phyloP scores from a whole-genome alignment of 2,888 invertebrate genomes.

The Spatulosminthurus flaviceps region DNA sequence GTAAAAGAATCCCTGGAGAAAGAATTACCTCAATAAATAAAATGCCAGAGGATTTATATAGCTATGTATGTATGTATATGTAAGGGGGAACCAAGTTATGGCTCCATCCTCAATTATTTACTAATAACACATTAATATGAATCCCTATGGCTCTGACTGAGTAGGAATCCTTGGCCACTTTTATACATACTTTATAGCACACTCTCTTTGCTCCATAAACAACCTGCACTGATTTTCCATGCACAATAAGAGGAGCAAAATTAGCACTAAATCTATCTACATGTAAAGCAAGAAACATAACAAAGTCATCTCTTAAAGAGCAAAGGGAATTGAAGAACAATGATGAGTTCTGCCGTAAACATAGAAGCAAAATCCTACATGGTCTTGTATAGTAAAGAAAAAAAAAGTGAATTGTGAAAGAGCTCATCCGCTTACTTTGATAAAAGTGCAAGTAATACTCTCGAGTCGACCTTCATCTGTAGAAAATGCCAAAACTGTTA shows the following conservation, averaged over 20 bases:
- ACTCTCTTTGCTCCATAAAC: too few relatives aligned
- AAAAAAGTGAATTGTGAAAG: constrained; percentile 1
- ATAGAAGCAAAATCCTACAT: too few relatives aligned
- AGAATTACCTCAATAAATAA: constrained; percentile 10
- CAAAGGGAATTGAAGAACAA: too few relatives aligned
- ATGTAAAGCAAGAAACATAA: too few relatives aligned
- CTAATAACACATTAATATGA: constrained; percentile 10
- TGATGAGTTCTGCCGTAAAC: too few relatives aligned
- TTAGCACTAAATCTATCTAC: too few relatives aligned
- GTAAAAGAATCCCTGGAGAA: background rate
- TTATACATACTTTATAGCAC: too few relatives aligned
- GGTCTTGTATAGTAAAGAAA: background rate
- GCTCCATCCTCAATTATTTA: constrained; percentile 18
- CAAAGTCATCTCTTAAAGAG: too few relatives aligned
- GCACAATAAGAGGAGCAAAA: too few relatives aligned
- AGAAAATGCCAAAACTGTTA: background rate
- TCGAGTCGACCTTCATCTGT: constrained; percentile 13
- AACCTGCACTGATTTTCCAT: too few relatives aligned
- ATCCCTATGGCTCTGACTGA: too few relatives aligned
- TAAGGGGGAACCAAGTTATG: background rate
- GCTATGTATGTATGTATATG: too few relatives aligned
- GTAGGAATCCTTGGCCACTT: background rate
- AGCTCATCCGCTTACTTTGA: constrained; percentile 8
- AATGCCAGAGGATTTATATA: constrained; percentile 9
- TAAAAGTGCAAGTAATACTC: constrained; percentile 7